A percentile compares a stretch with the other conserved stretches of the same genome.
phyloP scores from a whole-genome alignment of 1,140 invertebrate genomes.

The Armadillidium nasatum region DNA sequence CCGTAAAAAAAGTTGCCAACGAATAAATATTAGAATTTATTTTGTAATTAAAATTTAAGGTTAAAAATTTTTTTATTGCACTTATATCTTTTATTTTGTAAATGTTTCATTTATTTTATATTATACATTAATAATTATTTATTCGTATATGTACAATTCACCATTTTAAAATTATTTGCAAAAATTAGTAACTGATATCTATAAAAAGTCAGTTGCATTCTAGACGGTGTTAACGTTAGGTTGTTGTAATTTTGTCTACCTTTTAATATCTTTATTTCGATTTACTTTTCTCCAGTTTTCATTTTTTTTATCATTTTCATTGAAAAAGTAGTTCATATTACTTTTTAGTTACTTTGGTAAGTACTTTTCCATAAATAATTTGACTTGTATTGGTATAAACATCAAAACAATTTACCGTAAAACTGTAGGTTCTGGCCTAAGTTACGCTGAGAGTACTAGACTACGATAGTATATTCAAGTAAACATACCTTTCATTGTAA shows the following conservation, averaged over 20 bases:
- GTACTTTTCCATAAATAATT: no score
- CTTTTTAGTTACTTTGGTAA: no score
- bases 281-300: neutral
- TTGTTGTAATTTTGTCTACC: neutral
- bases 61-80: neutral
- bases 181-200: conserved; percentile 2
- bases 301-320: no score
- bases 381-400: no score
- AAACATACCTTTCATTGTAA: no score
- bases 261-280: neutral
- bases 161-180: neutral
- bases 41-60: neutral
- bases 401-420: no score
- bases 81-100: neutral
- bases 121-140: neutral
- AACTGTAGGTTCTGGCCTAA: no score
- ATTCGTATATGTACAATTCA: no score
- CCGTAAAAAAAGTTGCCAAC: neutral
- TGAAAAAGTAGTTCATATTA: no score
- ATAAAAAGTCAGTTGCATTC: neutral
- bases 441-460: no score
- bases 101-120: neutral
- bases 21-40: neutral
- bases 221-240: neutral
- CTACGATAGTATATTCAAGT: no score